Evolutionary conservation across 2,888 invertebrate species (phyloP).

Genomic region (Lycophotia porphyrea): DNA sequence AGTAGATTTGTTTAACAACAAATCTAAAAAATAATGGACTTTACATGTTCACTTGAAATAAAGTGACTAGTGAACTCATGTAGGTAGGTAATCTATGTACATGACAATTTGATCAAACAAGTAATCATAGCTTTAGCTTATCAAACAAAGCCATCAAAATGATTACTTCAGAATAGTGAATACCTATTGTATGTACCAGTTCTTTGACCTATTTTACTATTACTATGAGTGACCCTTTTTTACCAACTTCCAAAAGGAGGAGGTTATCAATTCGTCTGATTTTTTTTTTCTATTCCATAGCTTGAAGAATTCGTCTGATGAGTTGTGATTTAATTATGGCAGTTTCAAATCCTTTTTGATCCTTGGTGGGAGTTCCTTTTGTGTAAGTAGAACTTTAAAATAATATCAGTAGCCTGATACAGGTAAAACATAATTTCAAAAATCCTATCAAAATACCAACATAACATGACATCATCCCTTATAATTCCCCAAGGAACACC

Average conservation of each 20-base stretch:
- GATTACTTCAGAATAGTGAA: constrained; percentile 18
- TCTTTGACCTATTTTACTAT: neutral
- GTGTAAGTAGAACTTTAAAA: too few relatives aligned
- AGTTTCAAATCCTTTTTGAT: too few relatives aligned
- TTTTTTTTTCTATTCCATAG: too few relatives aligned
- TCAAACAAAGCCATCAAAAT: constrained; percentile 30
- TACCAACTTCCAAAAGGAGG: too few relatives aligned
- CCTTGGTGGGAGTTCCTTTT: too few relatives aligned
- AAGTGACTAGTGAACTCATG: neutral
- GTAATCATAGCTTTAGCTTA: constrained; percentile 7
- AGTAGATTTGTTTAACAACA: too few relatives aligned
- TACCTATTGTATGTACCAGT: neutral
- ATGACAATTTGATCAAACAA: constrained; percentile 39
- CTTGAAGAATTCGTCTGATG: too few relatives aligned
- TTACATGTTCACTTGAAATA: neutral
- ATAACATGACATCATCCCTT: neutral
- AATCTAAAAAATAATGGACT: too few relatives aligned
- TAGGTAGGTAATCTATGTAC: neutral
- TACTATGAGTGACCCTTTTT: neutral
- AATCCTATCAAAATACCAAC: neutral
- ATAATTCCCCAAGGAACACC: neutral
- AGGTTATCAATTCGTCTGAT: too few relatives aligned
- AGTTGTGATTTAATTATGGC: too few relatives aligned
- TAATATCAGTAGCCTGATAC: neutral
- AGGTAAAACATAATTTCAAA: neutral